Conservation (phyloP, 2,888 invertebrate species). For the Pyrrhosoma nymphula region DNA sequence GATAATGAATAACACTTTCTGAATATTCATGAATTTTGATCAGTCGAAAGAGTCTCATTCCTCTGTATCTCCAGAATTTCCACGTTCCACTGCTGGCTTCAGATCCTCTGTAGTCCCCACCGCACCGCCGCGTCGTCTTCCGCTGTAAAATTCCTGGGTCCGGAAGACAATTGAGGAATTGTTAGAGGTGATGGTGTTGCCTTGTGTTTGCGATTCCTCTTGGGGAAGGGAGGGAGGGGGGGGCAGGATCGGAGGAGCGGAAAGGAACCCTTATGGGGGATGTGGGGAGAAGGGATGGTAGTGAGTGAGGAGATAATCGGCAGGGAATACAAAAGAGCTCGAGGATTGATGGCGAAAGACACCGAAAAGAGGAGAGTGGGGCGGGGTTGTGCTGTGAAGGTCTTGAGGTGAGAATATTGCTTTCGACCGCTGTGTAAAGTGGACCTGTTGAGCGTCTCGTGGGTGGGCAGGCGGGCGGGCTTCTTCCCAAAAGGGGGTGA, state of each 20-base stretch:
- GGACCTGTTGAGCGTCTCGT: constrained; percentile 14
- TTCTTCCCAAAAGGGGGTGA: neutral
- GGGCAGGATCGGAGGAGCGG: neutral
- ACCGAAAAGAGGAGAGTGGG: neutral
- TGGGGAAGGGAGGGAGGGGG: neutral
- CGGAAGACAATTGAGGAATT: neutral
- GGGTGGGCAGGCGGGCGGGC: neutral
- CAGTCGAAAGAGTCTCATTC: too few species aligned
- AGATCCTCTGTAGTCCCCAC: neutral
- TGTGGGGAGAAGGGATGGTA: neutral
- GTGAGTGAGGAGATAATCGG: constrained; percentile 27
- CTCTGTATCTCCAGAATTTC: too few species aligned
- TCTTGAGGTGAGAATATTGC: constrained; percentile 56
- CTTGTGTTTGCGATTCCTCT: neutral
- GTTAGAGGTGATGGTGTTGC: neutral
- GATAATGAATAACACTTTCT: too few species aligned
- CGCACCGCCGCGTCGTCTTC: neutral
- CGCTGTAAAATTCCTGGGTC: neutral
- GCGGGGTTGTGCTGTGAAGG: neutral
- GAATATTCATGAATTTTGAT: too few species aligned
- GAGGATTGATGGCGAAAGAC: constrained; percentile 24
- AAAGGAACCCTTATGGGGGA: neutral
- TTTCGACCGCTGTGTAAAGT: constrained; percentile 57
- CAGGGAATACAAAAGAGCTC: constrained; percentile 5
- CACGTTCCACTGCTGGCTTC: neutral